These are phyloP conservation scores for Eledona agricola DNA, from an alignment of 2,888 invertebrate genomes.

Conservation along the genomic window DNA sequence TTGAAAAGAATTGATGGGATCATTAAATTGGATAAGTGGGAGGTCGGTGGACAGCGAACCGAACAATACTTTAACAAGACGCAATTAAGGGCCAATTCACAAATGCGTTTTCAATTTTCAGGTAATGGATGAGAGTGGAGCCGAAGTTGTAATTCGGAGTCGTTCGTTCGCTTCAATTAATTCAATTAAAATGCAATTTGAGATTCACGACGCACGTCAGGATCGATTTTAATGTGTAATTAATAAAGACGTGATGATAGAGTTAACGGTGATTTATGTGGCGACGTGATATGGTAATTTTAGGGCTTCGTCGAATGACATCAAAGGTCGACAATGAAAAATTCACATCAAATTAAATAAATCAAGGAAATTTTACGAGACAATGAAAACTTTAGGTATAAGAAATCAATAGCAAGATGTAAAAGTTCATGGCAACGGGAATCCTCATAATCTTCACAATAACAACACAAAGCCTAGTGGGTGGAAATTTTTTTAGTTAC, in stretches of 20 bases:
- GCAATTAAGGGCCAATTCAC: slow-evolving; percentile 7
- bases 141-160: slow-evolving; percentile 4
- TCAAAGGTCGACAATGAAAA: no score
- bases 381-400: no score
- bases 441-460: no score
- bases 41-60: slow-evolving; percentile 10
- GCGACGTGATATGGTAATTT: slow-evolving; percentile 10
- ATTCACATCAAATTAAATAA: no score
- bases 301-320: slow-evolving; percentile 10
- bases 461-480: no score
- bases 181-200: slow-evolving; percentile 29
- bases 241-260: slow-evolving; percentile 31
- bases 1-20: slow-evolving; percentile 30
- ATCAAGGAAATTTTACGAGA: no score
- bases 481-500: no score
- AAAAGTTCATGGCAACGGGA: no score
- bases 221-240: slow-evolving; percentile 23
- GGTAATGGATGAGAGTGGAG: slow-evolving; percentile 3
- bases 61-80: slow-evolving; percentile 9
- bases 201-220: slow-evolving; percentile 21
- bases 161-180: slow-evolving; percentile 14
- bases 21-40: slow-evolving; percentile 27
- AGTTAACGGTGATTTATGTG: slow-evolving; percentile 35
- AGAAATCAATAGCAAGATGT: no score
- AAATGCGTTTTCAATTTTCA: slow-evolving; percentile 5